Base-by-base conservation (phyloP, 2,113 vertebrate species). In the Podarcis raffonei region DNA sequence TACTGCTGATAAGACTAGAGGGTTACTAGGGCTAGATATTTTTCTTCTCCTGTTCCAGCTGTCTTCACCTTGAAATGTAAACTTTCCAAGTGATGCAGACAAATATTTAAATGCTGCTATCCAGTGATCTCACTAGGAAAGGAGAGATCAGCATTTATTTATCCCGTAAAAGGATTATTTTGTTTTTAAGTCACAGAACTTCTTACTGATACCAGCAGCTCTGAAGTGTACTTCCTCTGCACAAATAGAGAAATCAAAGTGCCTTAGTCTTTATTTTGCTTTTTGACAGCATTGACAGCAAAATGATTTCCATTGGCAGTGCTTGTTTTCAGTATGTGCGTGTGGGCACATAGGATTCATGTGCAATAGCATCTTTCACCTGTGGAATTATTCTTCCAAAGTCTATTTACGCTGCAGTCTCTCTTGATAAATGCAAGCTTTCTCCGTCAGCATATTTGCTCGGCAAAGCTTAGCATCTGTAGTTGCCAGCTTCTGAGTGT, bases 371-470 rank as follows among this genome's bases (percentile, higher is more conserved):
- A 0, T 35, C 59, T 86, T 81, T 89, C 89, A 93, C 90, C 92
- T 94, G 92, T 65, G 88, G 89, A 25, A 37, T 42, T 92, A 85
- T 62, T 27, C 4, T 91, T 48, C 79, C 91, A 84, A 86, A 53
- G 11, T 83, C 91, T 93, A 89, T 92, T 95, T 95, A 93, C 66
- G 91, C 81, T 91, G 90, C 94, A 89, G 76, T n/a, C 92, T 94
- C 90, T 89, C 93, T 85, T 93, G 93, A 92, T 87, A 91, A 92
- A 95, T 71, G 83, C 79, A 89, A 92, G 88, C 82, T 6, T 74
- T 85, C 83, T 88, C 87, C 0, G 1, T 91, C 92, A 94, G 92
- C 91, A 68, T 96, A 93, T 95, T 96, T 96, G 89, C 93, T 96
- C 84, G 94, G 92, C 85, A 94, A 95, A 95, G 86, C 87, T 88